phyloP scores from a whole-genome alignment of 2,888 invertebrate genomes.

The Microctonus hyperodae region DNA sequence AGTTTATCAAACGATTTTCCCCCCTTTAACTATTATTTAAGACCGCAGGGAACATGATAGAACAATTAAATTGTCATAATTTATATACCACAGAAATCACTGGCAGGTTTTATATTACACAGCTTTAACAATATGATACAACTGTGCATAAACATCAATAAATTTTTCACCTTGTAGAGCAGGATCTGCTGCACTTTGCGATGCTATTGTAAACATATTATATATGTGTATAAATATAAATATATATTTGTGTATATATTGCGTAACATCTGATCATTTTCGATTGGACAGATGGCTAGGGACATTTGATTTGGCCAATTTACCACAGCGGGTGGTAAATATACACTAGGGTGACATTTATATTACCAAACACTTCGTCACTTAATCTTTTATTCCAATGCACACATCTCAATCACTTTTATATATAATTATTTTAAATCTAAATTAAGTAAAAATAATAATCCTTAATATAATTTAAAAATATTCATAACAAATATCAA shows the following conservation, averaged over 20 bases:
- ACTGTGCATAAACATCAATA: constrained; percentile 7
- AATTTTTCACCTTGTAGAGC: neutral
- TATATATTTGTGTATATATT: neutral
- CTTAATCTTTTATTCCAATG: neutral
- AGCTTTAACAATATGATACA: neutral
- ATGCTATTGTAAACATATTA: neutral
- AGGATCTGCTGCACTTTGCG: constrained; percentile 25
- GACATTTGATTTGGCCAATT: constrained; percentile 50
- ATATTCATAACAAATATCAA: too few relatives aligned
- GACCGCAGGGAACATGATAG: neutral
- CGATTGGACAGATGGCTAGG: constrained; percentile 44
- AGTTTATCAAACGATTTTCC: neutral
- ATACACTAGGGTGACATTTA: constrained; percentile 7
- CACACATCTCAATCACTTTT: neutral
- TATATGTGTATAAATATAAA: neutral
- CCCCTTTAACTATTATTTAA: neutral
- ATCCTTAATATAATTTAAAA: too few relatives aligned
- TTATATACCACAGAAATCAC: neutral
- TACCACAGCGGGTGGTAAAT: constrained; percentile 46
- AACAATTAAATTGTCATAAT: neutral
- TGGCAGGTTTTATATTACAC: neutral
- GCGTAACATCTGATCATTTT: constrained; percentile 15
- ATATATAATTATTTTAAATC: neutral
- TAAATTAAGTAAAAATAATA: neutral
- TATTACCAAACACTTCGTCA: neutral